Conservation (phyloP, 2,888 invertebrate species). For the Aleiodes alternator region DNA sequence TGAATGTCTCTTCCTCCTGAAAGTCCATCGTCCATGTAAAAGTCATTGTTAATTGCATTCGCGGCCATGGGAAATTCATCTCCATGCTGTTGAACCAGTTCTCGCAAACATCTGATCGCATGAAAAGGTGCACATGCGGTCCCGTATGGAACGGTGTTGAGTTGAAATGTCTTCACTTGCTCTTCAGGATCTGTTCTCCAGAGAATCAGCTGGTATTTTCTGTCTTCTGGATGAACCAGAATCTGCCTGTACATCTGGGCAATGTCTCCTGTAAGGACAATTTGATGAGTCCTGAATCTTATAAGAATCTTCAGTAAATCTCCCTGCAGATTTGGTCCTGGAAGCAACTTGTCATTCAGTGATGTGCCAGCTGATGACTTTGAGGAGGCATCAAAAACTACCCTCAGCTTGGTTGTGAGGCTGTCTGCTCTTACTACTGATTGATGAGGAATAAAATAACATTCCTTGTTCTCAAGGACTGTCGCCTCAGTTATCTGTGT, state of each 20-base stretch:
- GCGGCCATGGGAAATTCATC: slow-evolving; percentile 32
- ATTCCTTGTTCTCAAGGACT: not conserved
- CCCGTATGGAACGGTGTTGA: slow-evolving; percentile 49
- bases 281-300: too few relatives aligned
- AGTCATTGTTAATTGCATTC: slow-evolving; percentile 38
- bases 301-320: slow-evolving; percentile 3
- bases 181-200: slow-evolving; percentile 39
- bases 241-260: slow-evolving; percentile 47
- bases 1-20: slow-evolving; percentile 32
- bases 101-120: slow-evolving; percentile 46
- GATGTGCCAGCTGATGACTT: slow-evolving; percentile 23
- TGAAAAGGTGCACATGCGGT: slow-evolving; percentile 42
- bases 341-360: slow-evolving; percentile 40
- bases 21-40: slow-evolving; percentile 49
- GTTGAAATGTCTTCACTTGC: slow-evolving; percentile 26
- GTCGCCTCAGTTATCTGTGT: slow-evolving; percentile 14
- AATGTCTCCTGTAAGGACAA: slow-evolving; percentile 40
- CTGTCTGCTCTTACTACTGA: slow-evolving; percentile 41
- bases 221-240: slow-evolving; percentile 32
- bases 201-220: slow-evolving; percentile 39
- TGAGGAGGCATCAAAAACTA: slow-evolving; percentile 3
- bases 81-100: not conserved
- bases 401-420: not conserved
- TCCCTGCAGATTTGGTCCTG: slow-evolving; percentile 42
- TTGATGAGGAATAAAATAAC: slow-evolving; percentile 42